Base-by-base conservation (phyloP, 2,113 vertebrate genomes). In the Oncorhynchus keta region DNA sequence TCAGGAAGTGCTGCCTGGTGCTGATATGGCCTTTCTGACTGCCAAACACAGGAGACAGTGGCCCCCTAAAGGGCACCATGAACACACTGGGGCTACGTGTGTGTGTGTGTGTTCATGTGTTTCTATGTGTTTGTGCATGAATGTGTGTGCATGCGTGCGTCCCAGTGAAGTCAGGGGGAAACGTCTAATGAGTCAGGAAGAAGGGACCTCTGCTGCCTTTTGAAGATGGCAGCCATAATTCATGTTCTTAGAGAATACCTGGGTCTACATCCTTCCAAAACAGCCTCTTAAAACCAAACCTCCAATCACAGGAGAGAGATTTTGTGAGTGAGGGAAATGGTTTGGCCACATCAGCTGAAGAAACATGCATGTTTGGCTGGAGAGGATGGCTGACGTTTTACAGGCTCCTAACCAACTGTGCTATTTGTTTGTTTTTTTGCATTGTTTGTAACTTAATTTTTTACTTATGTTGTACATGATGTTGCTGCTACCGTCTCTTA, bases 1-100 rank as follows among this genome's bases (percentile, higher is more conserved):
- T 70, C 83, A 89, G 87, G 87, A 90, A 90, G 81, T 76, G 71
- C 85, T 89, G 85, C 24, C 22, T 68, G 64, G 45, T 28, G 73
- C 87, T 86, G 89, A 89, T 89, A 90, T 51, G n/a, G 24, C 74
- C 69, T 51, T 49, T 78, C 18, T 30, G 30, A 79, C 73, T 83
- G 76, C 71, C 81, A 70, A 70, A 70, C 73, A 71, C 32, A 74
- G 65, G 45, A 55, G 71, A 32, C 35, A 26, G 26, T 26, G 16
- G 76, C 59, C 71, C 68, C 74, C 67, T 11, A 22, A 26, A 35
- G 26, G 12, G 62, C 61, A 59, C 35, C 3, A 18, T 45, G 45
- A 45, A 45, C 39, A 45, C 39, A 45, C 39, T 45, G 39, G 8
- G 9, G 9, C 92, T 91, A 87, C 80, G 74, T 67, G 39, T 39